These are phyloP conservation scores for Ophioninae sp. DNA, from an alignment of 2,888 invertebrate genomes.

Conservation along the genomic window DNA sequence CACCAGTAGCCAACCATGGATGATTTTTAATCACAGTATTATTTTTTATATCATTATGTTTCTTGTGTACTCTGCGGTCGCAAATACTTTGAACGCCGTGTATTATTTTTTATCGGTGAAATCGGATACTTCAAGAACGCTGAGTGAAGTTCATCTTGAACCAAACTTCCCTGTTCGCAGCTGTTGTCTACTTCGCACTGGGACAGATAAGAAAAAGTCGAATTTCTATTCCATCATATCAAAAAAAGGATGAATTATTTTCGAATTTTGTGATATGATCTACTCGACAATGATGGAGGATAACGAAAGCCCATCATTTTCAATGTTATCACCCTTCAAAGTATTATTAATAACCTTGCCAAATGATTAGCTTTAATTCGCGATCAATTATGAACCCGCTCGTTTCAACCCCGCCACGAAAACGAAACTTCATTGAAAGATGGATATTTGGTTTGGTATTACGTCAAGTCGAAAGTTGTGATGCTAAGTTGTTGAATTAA, in stretches of 20 bases:
- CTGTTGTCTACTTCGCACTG: background rate
- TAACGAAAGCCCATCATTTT: too few relatives aligned
- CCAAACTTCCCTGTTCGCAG: background rate
- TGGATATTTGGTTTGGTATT: too few relatives aligned
- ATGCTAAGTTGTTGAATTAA: too few relatives aligned
- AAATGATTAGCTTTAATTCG: too few relatives aligned
- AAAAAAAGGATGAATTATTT: background rate
- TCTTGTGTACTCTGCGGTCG: background rate
- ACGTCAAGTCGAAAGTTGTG: too few relatives aligned
- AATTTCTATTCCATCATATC: background rate
- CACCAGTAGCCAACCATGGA: constrained; percentile 21
- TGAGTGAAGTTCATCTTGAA: background rate
- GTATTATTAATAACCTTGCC: too few relatives aligned
- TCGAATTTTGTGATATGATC: too few relatives aligned
- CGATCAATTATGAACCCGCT: too few relatives aligned
- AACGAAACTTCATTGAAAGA: too few relatives aligned
- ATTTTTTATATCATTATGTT: background rate
- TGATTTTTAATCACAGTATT: background rate
- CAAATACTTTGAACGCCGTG: background rate
- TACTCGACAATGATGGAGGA: too few relatives aligned
- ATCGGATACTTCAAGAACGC: background rate
- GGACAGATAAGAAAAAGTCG: background rate
- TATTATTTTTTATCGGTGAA: constrained; percentile 1
- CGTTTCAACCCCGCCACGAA: too few relatives aligned
- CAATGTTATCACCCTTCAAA: too few relatives aligned